Percentiles rank a stretch among this genome's conserved stretches.
These are phyloP conservation scores for Pseudolaguvia tuberculata DNA, from an alignment of 2,113 vertebrate species.

Conservation along the genomic window DNA sequence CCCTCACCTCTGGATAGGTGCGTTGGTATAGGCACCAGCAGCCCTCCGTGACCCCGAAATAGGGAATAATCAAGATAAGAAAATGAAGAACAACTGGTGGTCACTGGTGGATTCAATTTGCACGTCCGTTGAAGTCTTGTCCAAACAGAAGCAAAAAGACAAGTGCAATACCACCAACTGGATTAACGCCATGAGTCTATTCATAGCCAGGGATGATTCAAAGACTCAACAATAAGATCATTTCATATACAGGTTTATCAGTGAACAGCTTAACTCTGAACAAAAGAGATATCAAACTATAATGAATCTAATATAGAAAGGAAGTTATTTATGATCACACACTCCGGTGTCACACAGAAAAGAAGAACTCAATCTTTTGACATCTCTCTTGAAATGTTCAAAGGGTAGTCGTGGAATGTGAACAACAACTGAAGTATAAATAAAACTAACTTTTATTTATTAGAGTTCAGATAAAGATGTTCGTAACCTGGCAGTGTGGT, in stretches of 20 bases:
- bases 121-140: slow-evolving; percentile 9
- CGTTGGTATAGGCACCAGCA: no score
- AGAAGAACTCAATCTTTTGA: no score
- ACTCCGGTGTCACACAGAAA: no score
- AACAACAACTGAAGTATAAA: neutral
- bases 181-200: slow-evolving; percentile 13
- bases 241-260: no score
- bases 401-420: no score
- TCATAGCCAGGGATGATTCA: neutral
- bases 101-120: slow-evolving; percentile 7
- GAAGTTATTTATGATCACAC: no score
- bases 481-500: neutral
- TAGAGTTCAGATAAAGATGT: neutral
- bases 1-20: no score
- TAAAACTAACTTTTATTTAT: neutral
- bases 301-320: no score
- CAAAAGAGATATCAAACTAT: no score
- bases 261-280: no score
- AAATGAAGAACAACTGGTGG: slow-evolving; percentile 19
- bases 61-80: neutral
- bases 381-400: no score
- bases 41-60: no score
- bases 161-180: neutral
- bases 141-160: neutral
- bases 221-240: neutral